phyloP scores from a whole-genome alignment of 2,888 invertebrate species.

The Melitaea athalia region DNA sequence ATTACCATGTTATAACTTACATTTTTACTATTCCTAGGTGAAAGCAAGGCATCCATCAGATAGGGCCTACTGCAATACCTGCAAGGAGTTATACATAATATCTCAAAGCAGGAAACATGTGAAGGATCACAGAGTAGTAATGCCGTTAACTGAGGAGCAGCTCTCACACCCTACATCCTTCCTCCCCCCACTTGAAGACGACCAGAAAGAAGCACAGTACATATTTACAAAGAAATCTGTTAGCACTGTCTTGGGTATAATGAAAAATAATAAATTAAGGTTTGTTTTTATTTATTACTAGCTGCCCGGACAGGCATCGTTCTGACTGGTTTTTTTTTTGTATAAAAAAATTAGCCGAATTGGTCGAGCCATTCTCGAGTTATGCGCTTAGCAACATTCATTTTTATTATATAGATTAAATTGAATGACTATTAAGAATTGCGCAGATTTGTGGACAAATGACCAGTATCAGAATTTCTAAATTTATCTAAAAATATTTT shows the following conservation, averaged over 20 bases:
- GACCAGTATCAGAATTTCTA: too few species aligned
- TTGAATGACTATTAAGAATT: too few species aligned
- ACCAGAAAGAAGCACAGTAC: constrained; percentile 93
- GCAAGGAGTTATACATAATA: constrained; percentile 78
- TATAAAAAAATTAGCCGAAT: too few species aligned
- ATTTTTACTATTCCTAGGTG: constrained; percentile 55
- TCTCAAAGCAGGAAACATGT: constrained; percentile 74
- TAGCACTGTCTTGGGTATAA: constrained; percentile 83
- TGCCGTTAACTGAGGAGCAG: constrained; percentile 80
- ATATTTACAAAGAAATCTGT: constrained; percentile 88
- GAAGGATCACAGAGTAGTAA: constrained; percentile 79
- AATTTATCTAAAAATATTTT: too few species aligned
- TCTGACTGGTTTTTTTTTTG: too few species aligned
- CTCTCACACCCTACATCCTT: constrained; percentile 85
- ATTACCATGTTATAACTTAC: neutral
- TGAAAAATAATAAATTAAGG: constrained; percentile 83
- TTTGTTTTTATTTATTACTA: constrained; percentile 51
- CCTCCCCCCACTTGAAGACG: constrained; percentile 86
- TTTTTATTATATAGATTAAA: too few species aligned
- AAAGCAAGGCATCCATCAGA: constrained; percentile 66
- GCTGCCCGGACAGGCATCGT: too few species aligned
- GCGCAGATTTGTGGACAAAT: too few species aligned
- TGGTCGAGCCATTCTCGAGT: too few species aligned
- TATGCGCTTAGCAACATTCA: too few species aligned
- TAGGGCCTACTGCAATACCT: constrained; percentile 85